These are phyloP conservation scores for Muraenolepis orangiensis DNA, from an alignment of 2,797 vertebrate species.

Conservation along the genomic window DNA sequence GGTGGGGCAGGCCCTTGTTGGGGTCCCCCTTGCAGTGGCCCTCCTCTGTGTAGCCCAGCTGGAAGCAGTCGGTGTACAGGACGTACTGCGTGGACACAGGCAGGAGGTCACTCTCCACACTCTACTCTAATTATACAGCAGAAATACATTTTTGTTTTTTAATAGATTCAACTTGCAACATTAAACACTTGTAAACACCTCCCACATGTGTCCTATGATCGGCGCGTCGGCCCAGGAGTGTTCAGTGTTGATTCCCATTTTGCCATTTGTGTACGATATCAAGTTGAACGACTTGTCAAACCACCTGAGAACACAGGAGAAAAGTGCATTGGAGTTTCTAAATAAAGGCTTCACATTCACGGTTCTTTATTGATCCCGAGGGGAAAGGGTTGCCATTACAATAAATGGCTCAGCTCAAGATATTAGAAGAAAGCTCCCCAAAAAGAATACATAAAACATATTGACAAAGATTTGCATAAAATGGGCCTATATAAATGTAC, in stretches of 20 bases:
- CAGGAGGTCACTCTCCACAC: background rate
- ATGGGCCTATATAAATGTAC: background rate
- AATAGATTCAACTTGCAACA: background rate
- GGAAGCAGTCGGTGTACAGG: conserved; percentile 82
- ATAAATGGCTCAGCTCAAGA: background rate
- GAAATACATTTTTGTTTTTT: background rate
- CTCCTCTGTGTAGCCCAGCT: conserved; percentile 85
- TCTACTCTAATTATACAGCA: background rate
- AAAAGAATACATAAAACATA: background rate
- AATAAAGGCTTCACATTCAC: background rate
- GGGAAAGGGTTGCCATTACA: background rate
- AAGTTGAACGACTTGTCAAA: conserved; percentile 95
- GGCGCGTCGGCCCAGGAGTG: conserved; percentile 95
- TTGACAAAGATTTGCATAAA: background rate
- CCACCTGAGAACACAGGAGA: conserved; percentile 74
- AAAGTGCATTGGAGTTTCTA: background rate
- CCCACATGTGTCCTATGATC: conserved; percentile 91
- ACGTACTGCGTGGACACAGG: conserved; percentile 71
- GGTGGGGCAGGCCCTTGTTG: conserved; percentile 69
- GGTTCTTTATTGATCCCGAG: background rate
- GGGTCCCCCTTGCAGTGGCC: conserved; percentile 86
- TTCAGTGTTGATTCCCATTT: conserved; percentile 86
- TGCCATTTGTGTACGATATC: conserved; percentile 86
- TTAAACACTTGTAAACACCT: conserved; percentile 70
- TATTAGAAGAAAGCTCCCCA: background rate